Evolutionary conservation across 2,888 invertebrate species (phyloP), one percentile per base, ranked within the genome.

Genomic region (Xylocampa areola): DNA sequence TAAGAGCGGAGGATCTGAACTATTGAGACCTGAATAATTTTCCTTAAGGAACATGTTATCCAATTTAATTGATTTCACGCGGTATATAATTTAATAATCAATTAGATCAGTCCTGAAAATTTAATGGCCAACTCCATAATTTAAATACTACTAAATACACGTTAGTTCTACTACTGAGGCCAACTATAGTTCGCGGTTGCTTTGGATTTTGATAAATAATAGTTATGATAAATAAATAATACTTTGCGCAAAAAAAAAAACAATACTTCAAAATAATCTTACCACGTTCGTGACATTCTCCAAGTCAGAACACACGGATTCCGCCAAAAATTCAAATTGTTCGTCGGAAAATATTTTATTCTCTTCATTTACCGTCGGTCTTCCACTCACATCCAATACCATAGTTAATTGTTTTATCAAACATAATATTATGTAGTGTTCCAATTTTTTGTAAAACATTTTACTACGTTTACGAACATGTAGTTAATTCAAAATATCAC

Each of bases 301-400:
- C 45, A 81, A 51, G 0, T 73, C 68, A 1, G 1, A 17, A 68
- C 85, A 85, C 37, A 84, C 65, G 2, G 13, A 13, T 1, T 13
- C 0, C 2, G 75, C 76, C 19, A 85, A 50, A 32, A 16, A 3
- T 3, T 63, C 0, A 32, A 74, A 49, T 19, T 74, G 72, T 10
- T 14, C 29, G 16, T 62, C 23, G 25, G 59, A 41, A 44, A 70
- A 39, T n/a, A 64, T 25, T 30, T 40, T 50, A 21, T 33, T 29
- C 13, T 37, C 14, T 16, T 50, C 57, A 41, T 21, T 44, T 4
- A 58, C 67, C 32, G 40, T 35, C 29, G 68, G 40, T 30, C n/a
- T 55, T 16, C 50, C 70, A 61, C 58, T 55, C 47, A 68, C 70
- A 43, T 39, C 52, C 7, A 50, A 4, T 23, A 41, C 17, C 27